A percentile compares a stretch with the other conserved stretches of the same genome.
phyloP scores from a whole-genome alignment of 2,113 vertebrate genomes.

The Platanista minor region DNA sequence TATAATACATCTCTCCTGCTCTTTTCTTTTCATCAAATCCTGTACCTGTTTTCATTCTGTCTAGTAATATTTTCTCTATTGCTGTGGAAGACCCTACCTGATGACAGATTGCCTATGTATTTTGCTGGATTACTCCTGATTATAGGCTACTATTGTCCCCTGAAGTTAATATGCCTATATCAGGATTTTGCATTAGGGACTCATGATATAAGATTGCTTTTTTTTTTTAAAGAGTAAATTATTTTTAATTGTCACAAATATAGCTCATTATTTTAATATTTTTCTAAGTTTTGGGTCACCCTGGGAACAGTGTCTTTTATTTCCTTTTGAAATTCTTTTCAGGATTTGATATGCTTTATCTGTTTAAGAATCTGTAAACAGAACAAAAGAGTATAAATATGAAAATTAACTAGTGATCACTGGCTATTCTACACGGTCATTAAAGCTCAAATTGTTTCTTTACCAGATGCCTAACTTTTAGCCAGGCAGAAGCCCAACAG shows the following conservation, averaged over 20 bases:
- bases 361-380: background rate
- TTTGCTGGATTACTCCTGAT: background rate
- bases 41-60: background rate
- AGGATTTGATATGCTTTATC: background rate
- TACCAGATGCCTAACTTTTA: background rate
- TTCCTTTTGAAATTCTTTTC: slow-evolving; percentile 24
- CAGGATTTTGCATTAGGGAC: slow-evolving; percentile 17
- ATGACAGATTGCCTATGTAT: background rate
- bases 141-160: background rate
- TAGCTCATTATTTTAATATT: slow-evolving; percentile 18
- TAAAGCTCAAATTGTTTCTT: background rate
- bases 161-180: background rate
- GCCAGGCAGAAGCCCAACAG: background rate
- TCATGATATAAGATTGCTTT: background rate
- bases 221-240: slow-evolving; percentile 41
- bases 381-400: background rate
- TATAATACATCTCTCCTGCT: background rate
- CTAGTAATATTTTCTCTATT: background rate
- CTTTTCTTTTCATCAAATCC: background rate
- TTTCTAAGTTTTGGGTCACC: slow-evolving; percentile 6
- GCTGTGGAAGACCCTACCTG: background rate
- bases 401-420: background rate
- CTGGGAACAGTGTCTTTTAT: background rate
- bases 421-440: background rate
- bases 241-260: slow-evolving; percentile 53